Conservation (phyloP, 2,888 invertebrate genomes). For the Andrena praecox region DNA sequence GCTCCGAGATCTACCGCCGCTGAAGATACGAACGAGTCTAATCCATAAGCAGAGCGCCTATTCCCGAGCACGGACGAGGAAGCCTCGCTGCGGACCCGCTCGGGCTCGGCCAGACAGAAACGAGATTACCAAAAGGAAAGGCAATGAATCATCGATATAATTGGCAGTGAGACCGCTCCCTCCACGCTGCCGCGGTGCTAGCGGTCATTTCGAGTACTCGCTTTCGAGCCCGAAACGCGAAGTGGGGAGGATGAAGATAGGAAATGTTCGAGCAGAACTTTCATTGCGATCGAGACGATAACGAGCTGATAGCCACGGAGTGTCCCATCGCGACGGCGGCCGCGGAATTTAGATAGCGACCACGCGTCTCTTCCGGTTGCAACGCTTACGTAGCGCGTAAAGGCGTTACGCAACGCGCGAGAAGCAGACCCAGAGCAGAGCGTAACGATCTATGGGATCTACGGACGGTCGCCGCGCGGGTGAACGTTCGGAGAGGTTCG, state of each 20-base stretch:
- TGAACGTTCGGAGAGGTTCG: slow-evolving; percentile 64
- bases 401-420: slow-evolving; percentile 64
- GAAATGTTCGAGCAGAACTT: slow-evolving; percentile 11
- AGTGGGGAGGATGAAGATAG: neutral
- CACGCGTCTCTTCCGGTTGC: slow-evolving; percentile 61
- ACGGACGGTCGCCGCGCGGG: slow-evolving; percentile 58
- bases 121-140: slow-evolving; percentile 31
- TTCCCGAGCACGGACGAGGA: neutral
- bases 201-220: slow-evolving; percentile 1
- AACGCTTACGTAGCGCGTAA: slow-evolving; percentile 63
- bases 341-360: slow-evolving; percentile 67
- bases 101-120: neutral
- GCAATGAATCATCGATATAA: slow-evolving; percentile 49
- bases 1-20: too few species aligned
- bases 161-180: slow-evolving; percentile 20
- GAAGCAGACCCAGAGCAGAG: slow-evolving; percentile 46
- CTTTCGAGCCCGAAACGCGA: neutral
- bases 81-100: too few species aligned
- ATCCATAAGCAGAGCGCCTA: neutral
- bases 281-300: neutral
- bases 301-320: slow-evolving; percentile 50
- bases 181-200: neutral
- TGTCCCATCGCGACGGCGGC: slow-evolving; percentile 50
- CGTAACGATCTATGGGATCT: slow-evolving; percentile 62
- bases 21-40: neutral